A percentile compares a stretch with the other conserved stretches of the same genome.
phyloP scores from a whole-genome alignment of 35 echinoderm and acorn worm genomes.

The Chiridota heheva region DNA sequence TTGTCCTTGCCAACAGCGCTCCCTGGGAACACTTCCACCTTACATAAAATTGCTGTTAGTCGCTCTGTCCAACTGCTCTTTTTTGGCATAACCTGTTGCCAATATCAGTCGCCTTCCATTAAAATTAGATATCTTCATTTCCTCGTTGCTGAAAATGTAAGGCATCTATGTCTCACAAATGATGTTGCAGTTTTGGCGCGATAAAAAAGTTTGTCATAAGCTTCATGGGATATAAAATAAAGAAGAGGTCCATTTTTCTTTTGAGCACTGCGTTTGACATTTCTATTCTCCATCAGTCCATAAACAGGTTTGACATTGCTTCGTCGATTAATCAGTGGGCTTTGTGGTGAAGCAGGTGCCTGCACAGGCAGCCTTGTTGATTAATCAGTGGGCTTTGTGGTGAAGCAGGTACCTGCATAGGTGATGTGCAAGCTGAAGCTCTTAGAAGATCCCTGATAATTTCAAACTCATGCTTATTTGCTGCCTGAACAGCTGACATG shows the following conservation, averaged over 20 bases:
- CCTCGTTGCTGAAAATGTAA: not conserved
- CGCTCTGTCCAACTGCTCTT: not conserved
- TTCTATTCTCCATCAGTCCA: not conserved
- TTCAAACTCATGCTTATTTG: no score
- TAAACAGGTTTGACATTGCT: not conserved
- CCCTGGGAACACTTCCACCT: constrained; percentile 20
- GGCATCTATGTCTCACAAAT: constrained; percentile 5
- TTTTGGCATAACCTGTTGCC: not conserved
- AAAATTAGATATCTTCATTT: constrained; percentile 4
- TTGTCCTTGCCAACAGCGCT: not conserved
- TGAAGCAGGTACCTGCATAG: no score
- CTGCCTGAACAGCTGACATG: not conserved
- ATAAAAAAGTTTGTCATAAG: constrained; percentile 12
- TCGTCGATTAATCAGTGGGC: not conserved
- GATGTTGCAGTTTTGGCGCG: constrained; percentile 2
- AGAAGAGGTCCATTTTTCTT: not conserved
- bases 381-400: not conserved
- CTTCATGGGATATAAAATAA: not conserved
- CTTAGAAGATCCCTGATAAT: no score
- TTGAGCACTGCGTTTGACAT: not conserved
- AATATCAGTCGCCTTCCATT: constrained; percentile 3
- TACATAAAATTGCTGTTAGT: not conserved
- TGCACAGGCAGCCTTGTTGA: not conserved
- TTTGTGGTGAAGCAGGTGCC: not conserved
- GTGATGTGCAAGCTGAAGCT: no score